These are phyloP conservation scores for Callimorpha dominula DNA, from an alignment of 2,888 invertebrate species.

Conservation along the genomic window DNA sequence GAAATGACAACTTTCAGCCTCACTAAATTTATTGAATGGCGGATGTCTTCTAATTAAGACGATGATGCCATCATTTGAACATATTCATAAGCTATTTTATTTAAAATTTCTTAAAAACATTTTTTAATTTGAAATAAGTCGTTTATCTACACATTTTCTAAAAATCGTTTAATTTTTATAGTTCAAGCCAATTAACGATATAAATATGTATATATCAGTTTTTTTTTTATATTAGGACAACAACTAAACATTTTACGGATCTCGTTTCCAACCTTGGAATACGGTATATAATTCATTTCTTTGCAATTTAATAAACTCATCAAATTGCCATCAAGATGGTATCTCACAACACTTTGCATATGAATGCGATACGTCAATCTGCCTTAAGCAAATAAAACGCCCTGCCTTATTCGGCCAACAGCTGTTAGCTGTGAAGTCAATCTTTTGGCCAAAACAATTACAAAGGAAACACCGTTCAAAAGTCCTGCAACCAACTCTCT, in stretches of 20 bases:
- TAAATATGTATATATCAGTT: slow-evolving; percentile 40
- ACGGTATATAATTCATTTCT: slow-evolving; percentile 49
- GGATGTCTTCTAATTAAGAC: neutral
- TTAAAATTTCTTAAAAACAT: slow-evolving; percentile 4
- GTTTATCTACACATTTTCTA: slow-evolving; percentile 12
- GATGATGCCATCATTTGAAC: neutral
- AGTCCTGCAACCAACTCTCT: slow-evolving; percentile 32
- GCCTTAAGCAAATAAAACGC: slow-evolving; percentile 72
- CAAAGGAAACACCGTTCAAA: slow-evolving; percentile 46
- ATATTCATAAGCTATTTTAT: neutral
- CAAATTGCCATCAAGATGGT: slow-evolving; percentile 63
- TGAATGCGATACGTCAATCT: slow-evolving; percentile 66
- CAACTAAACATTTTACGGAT: slow-evolving; percentile 42
- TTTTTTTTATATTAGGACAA: slow-evolving; percentile 26
- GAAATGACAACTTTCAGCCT: neutral
- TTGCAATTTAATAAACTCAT: slow-evolving; percentile 73
- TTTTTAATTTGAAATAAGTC: slow-evolving; percentile 8
- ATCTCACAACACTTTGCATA: slow-evolving; percentile 66
- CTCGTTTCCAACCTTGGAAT: slow-evolving; percentile 34
- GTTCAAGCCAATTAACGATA: slow-evolving; percentile 46
- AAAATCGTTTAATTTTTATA: slow-evolving; percentile 23
- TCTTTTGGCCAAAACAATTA: slow-evolving; percentile 61
- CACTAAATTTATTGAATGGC: neutral
- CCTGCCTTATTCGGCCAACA: slow-evolving; percentile 59
- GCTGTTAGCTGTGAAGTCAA: slow-evolving; percentile 62